These are phyloP conservation scores for Epicampocera succincta DNA, from an alignment of 2,888 invertebrate genomes.

Conservation along the genomic window DNA sequence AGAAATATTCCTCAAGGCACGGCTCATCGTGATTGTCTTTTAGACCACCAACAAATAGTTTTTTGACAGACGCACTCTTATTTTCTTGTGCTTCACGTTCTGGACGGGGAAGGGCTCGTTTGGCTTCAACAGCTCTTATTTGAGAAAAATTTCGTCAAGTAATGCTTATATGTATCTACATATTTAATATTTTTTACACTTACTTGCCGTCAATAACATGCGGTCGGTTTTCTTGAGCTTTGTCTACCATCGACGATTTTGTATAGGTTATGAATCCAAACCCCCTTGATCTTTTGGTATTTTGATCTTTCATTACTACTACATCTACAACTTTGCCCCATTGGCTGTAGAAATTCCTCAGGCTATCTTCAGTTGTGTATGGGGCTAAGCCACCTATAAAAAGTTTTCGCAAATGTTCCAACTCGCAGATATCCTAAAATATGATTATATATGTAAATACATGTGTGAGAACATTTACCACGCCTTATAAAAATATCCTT, in stretches of 20 bases:
- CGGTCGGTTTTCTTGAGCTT: constrained; percentile 93
- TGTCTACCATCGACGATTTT: constrained; percentile 95
- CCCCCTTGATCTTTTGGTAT: constrained; percentile 95
- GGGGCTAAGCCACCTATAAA: constrained; percentile 98
- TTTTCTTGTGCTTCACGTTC: constrained; percentile 95
- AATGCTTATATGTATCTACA: too few species aligned
- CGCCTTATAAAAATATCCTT: neutral
- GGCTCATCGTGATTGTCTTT: constrained; percentile 96
- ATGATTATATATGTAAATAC: neutral
- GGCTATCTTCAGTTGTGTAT: constrained; percentile 93
- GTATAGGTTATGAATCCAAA: constrained; percentile 99
- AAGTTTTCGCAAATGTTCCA: constrained; percentile 92
- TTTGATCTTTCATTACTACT: constrained; percentile 97
- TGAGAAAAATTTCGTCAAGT: neutral
- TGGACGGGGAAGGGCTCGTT: constrained; percentile 95
- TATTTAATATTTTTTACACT: constrained; percentile 73
- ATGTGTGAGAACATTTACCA: neutral
- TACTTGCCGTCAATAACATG: constrained; percentile 94
- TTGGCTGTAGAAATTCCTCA: constrained; percentile 96
- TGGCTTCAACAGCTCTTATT: constrained; percentile 93
- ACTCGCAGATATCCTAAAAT: constrained; percentile 79
- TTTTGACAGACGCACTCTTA: constrained; percentile 93
- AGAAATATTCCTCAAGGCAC: constrained; percentile 91
- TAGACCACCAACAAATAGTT: constrained; percentile 95
- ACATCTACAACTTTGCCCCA: constrained; percentile 98